These are phyloP conservation scores for Phylloscopus collybita DNA, from an alignment of 2,797 vertebrate genomes.

Conservation along the genomic window DNA sequence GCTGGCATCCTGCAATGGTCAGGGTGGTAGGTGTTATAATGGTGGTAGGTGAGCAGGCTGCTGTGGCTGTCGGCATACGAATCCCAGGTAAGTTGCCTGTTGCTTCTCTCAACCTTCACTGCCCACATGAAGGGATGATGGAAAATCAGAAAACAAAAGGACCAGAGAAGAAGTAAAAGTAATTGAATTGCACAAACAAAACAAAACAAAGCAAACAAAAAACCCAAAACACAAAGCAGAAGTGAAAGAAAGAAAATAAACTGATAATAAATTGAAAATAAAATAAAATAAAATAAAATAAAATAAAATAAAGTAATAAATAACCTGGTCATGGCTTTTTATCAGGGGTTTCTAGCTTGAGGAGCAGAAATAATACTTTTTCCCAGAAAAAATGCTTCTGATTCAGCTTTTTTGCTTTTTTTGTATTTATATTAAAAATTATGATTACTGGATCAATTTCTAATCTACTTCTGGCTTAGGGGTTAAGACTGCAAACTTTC, in stretches of 20 bases:
- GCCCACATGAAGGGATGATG: conserved; percentile 79
- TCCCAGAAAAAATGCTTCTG: conserved; percentile 19
- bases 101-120: conserved; percentile 97
- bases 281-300: neutral
- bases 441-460: conserved; percentile 60
- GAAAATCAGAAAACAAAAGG: conserved; percentile 75
- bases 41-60: conserved; percentile 85
- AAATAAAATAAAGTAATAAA: neutral
- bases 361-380: conserved; percentile 3
- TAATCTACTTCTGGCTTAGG: conserved; percentile 38
- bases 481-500: conserved; percentile 45
- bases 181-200: conserved; percentile 77
- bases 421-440: neutral
- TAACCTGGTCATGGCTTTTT: conserved; percentile 12
- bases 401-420: neutral
- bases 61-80: conserved; percentile 81
- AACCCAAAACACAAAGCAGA: neutral
- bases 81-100: conserved; percentile 87
- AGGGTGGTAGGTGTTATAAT: conserved; percentile 91
- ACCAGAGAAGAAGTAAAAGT: conserved; percentile 77
- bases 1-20: conserved; percentile 86
- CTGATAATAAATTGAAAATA: neutral
- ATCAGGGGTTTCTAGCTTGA: conserved; percentile 15
- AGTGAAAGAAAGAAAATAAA: conserved; percentile 50
- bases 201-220: conserved; percentile 39